Evolutionary conservation across 2,113 vertebrate genomes (phyloP), one percentile per base, ranked within the genome.

Genomic region (Hippocampus barbouri): DNA sequence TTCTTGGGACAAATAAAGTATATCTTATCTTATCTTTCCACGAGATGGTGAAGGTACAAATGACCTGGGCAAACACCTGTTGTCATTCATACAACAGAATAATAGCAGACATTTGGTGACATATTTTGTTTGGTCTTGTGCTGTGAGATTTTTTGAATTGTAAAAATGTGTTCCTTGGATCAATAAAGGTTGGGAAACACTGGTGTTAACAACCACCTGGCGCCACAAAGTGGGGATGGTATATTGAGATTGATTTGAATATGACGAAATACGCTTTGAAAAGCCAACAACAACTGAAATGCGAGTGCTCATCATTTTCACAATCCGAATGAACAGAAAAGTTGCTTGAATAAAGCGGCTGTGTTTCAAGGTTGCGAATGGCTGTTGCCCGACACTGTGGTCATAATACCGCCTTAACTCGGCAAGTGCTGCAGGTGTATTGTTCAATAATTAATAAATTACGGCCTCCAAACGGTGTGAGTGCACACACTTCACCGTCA

Each of bases 371-470:
- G 89, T 87, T 86, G 79, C 75, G 73, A 62, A 75, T 73, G 81
- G 77, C 69, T 74, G 68, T 74, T 62, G 69, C 43, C 76, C 78
- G 72, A 89, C 84, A 83, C 77, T 2, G 38, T n/a, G 8, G 86
- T 80, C 82, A 83, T 78, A 80, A 80, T 34, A 66, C 72, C 59
- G 54, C 79, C 75, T 87, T 83, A 87, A 85, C 87, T 85, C 75
- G 72, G 70, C 67, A 80, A 66, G 57, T 79, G 76, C 73, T 82
- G 71, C 79, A 70, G 79, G 83, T 73, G 72, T 74, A 74, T 79
- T 72, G 75, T 82, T 92, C 83, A 91, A 90, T 91, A 89, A 92
- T 91, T 90, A 88, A 91, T 87, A 87, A 66, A 82, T 88, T 71
- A 74, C 84, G 66, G 72, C 77, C 71, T 78, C 62, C 83, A 74